Percentiles rank a stretch among this genome's conserved stretches.
These are phyloP conservation scores for Eristalis tenax DNA, from an alignment of 2,888 invertebrate genomes.

Conservation along the genomic window DNA sequence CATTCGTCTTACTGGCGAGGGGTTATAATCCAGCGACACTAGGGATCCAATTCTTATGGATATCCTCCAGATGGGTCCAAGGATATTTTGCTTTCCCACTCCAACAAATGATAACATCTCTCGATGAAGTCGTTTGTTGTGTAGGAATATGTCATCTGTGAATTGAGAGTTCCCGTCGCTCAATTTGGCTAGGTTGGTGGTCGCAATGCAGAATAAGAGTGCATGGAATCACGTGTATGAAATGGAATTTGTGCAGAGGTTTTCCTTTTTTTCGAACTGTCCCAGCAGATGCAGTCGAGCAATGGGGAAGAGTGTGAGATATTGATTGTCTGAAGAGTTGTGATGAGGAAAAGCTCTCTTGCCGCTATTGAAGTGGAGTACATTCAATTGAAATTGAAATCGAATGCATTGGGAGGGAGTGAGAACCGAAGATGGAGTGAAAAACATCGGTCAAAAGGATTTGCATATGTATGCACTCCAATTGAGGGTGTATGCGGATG, in stretches of 20 bases:
- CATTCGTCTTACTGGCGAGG: not conserved
- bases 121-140: not conserved
- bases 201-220: not conserved
- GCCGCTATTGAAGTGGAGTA: not conserved
- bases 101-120: not conserved
- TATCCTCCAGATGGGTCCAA: not conserved
- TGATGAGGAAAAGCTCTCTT: not conserved
- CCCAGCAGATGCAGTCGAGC: not conserved
- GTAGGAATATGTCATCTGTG: not conserved
- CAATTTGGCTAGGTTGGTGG: not conserved
- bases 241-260: not conserved
- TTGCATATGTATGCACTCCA: not conserved
- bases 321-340: not conserved
- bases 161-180: not conserved
- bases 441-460: not conserved
- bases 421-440: not conserved
- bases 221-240: not conserved
- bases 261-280: not conserved
- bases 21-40: not conserved
- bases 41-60: not conserved
- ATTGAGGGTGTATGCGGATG: too few relatives aligned
- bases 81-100: not conserved
- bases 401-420: not conserved
- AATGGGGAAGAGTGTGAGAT: not conserved
- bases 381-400: not conserved